These are phyloP conservation scores for Rhopalosiphum padi DNA, from an alignment of 1,140 invertebrate genomes.

Conservation along the genomic window DNA sequence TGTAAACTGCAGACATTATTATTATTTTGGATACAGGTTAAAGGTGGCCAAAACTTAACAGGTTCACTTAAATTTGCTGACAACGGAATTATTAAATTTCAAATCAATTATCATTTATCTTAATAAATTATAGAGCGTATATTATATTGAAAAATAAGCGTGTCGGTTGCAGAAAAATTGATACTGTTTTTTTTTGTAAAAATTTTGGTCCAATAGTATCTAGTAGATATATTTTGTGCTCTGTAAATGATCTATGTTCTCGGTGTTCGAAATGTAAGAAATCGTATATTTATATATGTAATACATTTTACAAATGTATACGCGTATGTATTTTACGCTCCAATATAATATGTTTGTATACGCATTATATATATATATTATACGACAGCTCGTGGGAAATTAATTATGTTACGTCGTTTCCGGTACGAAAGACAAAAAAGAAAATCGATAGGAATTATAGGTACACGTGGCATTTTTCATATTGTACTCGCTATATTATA, in stretches of 20 bases:
- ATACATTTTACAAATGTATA: too few relatives aligned
- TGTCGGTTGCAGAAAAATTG: neutral
- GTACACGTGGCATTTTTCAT: neutral
- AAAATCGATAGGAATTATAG: neutral
- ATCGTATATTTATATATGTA: neutral
- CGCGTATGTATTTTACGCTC: neutral
- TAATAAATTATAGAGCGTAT: too few relatives aligned
- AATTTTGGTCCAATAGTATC: neutral
- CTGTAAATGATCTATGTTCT: neutral
- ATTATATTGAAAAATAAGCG: too few relatives aligned
- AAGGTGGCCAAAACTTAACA: too few relatives aligned
- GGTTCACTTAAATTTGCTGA: too few relatives aligned
- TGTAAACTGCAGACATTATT: too few relatives aligned
- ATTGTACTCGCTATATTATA: neutral
- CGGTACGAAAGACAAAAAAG: neutral
- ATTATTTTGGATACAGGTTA: too few relatives aligned
- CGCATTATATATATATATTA: neutral
- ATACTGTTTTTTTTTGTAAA: neutral
- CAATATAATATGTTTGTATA: neutral
- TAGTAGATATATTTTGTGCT: neutral
- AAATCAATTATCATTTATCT: too few relatives aligned
- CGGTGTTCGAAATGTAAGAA: neutral
- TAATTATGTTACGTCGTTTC: neutral
- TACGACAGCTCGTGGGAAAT: neutral
- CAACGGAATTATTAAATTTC: too few relatives aligned